Conservation (phyloP, 2,797 vertebrate genomes). For the Synanceia verrucosa region DNA sequence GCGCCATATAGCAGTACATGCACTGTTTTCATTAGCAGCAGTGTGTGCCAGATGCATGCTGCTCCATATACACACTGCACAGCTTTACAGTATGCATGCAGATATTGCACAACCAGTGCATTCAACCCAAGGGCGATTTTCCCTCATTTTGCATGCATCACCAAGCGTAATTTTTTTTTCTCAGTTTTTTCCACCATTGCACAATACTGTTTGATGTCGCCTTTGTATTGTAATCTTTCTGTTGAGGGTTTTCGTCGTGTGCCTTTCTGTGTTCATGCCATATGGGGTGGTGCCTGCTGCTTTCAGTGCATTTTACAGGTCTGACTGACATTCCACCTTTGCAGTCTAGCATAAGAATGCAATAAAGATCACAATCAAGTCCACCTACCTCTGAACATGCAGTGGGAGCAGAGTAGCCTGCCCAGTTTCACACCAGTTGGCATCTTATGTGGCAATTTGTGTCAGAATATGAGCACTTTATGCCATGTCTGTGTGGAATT, state of each 20-base stretch:
- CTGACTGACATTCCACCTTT: slow-evolving; percentile 73
- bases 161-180: slow-evolving; percentile 42
- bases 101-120: slow-evolving; percentile 67
- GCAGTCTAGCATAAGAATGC: slow-evolving; percentile 69
- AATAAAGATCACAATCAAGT: slow-evolving; percentile 71
- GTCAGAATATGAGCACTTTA: not conserved
- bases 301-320: slow-evolving; percentile 66
- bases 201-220: slow-evolving; percentile 49
- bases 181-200: slow-evolving; percentile 46
- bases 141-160: slow-evolving; percentile 70
- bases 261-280: slow-evolving; percentile 30
- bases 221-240: slow-evolving; percentile 33
- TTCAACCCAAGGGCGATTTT: slow-evolving; percentile 56
- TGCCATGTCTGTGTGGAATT: not conserved
- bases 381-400: slow-evolving; percentile 40
- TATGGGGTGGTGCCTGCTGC: slow-evolving; percentile 55
- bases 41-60: slow-evolving; percentile 42
- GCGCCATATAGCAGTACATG: not conserved
- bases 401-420: slow-evolving; percentile 34
- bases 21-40: slow-evolving; percentile 15
- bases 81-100: slow-evolving; percentile 57
- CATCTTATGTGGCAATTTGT: slow-evolving; percentile 16
- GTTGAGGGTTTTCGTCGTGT: slow-evolving; percentile 30
- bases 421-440: slow-evolving; percentile 31
- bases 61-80: slow-evolving; percentile 14